A percentile compares a stretch with the other conserved stretches of the same genome.
Evolutionary conservation across 2,797 vertebrate genomes (phyloP).

Genomic region (Crypturellus tataupa): DNA sequence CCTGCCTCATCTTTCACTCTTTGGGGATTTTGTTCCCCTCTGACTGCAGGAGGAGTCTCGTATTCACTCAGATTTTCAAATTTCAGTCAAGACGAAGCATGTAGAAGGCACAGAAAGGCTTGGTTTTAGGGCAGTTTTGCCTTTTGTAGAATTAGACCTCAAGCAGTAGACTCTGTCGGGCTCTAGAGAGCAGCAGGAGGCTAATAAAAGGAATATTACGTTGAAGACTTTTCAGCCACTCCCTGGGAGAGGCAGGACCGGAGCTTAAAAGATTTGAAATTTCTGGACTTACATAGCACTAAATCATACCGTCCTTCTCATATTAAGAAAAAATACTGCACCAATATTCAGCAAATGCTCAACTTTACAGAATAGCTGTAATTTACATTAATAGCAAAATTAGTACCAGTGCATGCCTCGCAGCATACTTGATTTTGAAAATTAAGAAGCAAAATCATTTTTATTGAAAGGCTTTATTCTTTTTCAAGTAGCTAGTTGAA

Average conservation of each 20-base stretch:
- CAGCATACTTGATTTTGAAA: conserved; percentile 19
- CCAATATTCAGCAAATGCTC: background rate
- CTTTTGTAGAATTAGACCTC: background rate
- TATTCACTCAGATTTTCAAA: background rate
- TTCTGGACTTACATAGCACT: background rate
- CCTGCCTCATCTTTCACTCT: background rate
- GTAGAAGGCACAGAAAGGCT: background rate
- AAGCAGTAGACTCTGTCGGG: background rate
- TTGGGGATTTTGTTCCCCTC: background rate
- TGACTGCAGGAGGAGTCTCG: background rate
- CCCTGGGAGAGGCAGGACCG: background rate
- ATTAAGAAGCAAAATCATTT: conserved; percentile 53
- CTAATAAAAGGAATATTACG: background rate
- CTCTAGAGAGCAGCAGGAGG: background rate
- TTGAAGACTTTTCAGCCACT: background rate
- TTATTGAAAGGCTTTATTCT: conserved; percentile 55
- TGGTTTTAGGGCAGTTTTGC: background rate
- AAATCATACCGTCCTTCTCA: background rate
- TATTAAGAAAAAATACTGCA: background rate
- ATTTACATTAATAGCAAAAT: conserved; percentile 52
- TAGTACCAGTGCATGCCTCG: conserved; percentile 16
- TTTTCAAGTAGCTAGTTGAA: conserved; percentile 50
- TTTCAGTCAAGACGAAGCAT: background rate
- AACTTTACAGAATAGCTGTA: background rate
- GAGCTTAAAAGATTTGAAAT: background rate